Percentiles rank a stretch among this genome's conserved stretches.
These are phyloP conservation scores for Harpalus rufipes DNA, from an alignment of 2,888 invertebrate genomes.

Conservation along the genomic window DNA sequence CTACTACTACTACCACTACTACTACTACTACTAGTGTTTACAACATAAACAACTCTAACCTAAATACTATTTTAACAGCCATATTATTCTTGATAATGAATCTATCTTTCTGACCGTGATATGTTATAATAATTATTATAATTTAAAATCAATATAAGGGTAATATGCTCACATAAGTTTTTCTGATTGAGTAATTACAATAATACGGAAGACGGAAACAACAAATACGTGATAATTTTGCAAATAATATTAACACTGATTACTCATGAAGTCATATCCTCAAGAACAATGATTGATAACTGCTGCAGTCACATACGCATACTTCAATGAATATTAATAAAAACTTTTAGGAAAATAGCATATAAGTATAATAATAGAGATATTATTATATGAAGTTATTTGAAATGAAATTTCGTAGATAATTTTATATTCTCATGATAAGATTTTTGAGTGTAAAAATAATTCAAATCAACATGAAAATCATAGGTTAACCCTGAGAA, in stretches of 20 bases:
- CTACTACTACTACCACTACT: background rate
- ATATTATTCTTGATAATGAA: background rate
- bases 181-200: conserved; percentile 36
- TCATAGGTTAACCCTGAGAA: conserved; percentile 39
- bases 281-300: conserved; percentile 36
- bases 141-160: background rate
- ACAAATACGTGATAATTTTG: conserved; percentile 51
- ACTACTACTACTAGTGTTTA: background rate
- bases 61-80: background rate
- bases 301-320: background rate
- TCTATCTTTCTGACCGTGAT: background rate
- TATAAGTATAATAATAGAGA: background rate
- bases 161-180: background rate
- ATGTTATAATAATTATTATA: background rate
- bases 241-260: conserved; percentile 35
- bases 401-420: background rate
- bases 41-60: conserved; percentile 2
- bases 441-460: background rate
- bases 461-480: conserved; percentile 25
- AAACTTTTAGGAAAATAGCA: background rate
- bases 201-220: conserved; percentile 57
- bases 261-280: conserved; percentile 34
- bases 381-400: background rate
- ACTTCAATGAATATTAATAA: conserved; percentile 11
- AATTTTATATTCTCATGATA: background rate